Base-by-base conservation (phyloP, 2,113 vertebrate species). In the Chionomys nivalis region DNA sequence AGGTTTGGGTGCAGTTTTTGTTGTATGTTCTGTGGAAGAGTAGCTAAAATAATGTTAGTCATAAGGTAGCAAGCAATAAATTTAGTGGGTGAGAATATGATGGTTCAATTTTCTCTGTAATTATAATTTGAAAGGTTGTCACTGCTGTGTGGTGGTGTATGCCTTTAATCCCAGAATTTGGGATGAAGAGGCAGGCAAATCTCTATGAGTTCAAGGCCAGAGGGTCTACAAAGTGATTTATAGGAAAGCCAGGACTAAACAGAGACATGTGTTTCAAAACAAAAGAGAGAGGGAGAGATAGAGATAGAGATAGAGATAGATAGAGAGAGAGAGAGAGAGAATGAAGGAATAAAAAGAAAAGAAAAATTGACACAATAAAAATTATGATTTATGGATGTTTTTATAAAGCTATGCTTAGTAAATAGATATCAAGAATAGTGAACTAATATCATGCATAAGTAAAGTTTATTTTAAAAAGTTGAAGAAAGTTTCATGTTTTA, bases 11-110 rank as follows among this genome's bases (percentile, higher is more conserved):
- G 0, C 4, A 42, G 72, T 24, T 42, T 72, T 39, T 72, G 7
- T 72, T 73, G 19, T 24, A 44, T 76, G 39, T 47, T 0, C 14
- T 79, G 7, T 93, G 7, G 4, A 1, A 86, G 13, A 85, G 21
- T n/a, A 31, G 21, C 68, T 89, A 31, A 93, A 82, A 79, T 47
- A 88, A 68, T 19, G 83, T 63, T 65, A 61, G 26, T 36, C 24
- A 24, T 68, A 78, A 28, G 42, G 70, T 94, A 44, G 11, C 94
- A 91, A 79, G 66, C 73, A 63, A 12, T 90, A 44, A 96, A 78
- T 2, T 26, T n/a, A 6, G 7, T 0, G 85, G 12, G 75, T 82
- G n/a, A 96, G 4, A 72, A 17, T 14, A 47, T 91, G 24, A 87
- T 13, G 16, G 13, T 78, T 91, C 7, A 66, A 1, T 93, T 89